Base-by-base conservation (phyloP, 2,797 vertebrate genomes). In the Microhierax caerulescens region DNA sequence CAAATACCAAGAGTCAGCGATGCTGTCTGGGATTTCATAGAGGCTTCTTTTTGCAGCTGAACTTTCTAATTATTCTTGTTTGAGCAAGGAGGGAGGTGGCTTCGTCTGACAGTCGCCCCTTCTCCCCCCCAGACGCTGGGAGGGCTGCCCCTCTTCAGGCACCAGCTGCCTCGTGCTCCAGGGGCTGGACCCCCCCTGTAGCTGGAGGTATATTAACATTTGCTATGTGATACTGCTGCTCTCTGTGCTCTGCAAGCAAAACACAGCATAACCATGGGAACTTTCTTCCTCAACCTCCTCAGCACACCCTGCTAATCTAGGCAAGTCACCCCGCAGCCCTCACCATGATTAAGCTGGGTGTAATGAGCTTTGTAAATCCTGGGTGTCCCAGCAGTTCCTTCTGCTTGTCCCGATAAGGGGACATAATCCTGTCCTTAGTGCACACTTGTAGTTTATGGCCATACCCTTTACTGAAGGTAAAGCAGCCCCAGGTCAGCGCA, bases 361-460 rank as follows among this genome's bases (percentile, higher is more conserved):
- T 53, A 60, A 93, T 5, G 70, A 93, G 85, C 88, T 54, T 61
- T 22, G 69, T 15, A 60, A 86, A 34, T 56, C 74, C 75, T 41
- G 87, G 80, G 82, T 30, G 96, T 83, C 91, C 81, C 85, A 32
- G 86, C 83, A 60, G 65, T 10, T 85, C 84, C 79, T 59, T 43
- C 67, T 51, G 43, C 80, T n/a, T 61, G 64, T 22, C 50, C 80
- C 36, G 79, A 43, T 3, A 30, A 22, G 32, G 51, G 78, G n/a
- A n/a, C n/a, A n/a, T n/a, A n/a, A n/a, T n/a, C n/a, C n/a, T n/a
- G n/a, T n/a, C n/a, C n/a, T n/a, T n/a, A n/a, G n/a, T n/a, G n/a
- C n/a, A n/a, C n/a, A n/a, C n/a, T n/a, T n/a, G n/a, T n/a, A n/a
- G n/a, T n/a, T n/a, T n/a, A n/a, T n/a, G n/a, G n/a, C n/a, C n/a